These are phyloP conservation scores for Pristionchus exspectatus DNA, from an alignment of 2,888 invertebrate species.

Conservation along the genomic window DNA sequence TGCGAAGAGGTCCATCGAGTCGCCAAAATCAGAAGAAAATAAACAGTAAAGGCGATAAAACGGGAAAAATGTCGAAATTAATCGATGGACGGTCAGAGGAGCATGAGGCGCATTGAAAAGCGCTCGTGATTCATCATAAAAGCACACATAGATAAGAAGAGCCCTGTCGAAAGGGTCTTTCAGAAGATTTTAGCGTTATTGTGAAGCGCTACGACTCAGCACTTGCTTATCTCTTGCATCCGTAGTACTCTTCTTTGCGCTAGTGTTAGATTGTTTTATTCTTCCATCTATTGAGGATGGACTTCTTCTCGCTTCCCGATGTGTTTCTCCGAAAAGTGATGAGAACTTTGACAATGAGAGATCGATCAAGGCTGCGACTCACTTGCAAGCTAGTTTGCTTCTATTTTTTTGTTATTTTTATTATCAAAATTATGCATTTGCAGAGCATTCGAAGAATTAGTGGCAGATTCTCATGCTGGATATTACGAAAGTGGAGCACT, in stretches of 20 bases:
- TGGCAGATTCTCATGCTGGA: conserved; percentile 2
- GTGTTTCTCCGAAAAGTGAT: background rate
- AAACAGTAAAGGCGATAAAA: background rate
- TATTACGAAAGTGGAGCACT: background rate
- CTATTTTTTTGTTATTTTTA: background rate
- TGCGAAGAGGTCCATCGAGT: too few relatives aligned
- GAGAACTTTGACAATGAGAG: background rate
- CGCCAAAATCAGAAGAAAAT: too few relatives aligned
- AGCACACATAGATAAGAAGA: too few relatives aligned
- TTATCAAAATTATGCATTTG: background rate
- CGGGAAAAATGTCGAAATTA: background rate
- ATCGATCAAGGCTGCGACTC: background rate
- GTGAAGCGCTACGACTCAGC: too few relatives aligned
- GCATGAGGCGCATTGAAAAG: too few relatives aligned
- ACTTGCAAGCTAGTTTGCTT: background rate
- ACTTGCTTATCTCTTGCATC: too few relatives aligned
- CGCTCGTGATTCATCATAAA: too few relatives aligned
- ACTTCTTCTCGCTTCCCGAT: background rate
- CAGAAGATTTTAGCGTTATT: too few relatives aligned
- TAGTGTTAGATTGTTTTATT: too few relatives aligned
- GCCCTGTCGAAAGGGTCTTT: too few relatives aligned
- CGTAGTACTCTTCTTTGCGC: too few relatives aligned
- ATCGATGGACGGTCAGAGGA: background rate
- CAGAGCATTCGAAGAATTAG: background rate
- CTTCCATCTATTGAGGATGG: too few relatives aligned